Conservation (phyloP, 2,797 vertebrate genomes). For the Esox masquinongy region DNA sequence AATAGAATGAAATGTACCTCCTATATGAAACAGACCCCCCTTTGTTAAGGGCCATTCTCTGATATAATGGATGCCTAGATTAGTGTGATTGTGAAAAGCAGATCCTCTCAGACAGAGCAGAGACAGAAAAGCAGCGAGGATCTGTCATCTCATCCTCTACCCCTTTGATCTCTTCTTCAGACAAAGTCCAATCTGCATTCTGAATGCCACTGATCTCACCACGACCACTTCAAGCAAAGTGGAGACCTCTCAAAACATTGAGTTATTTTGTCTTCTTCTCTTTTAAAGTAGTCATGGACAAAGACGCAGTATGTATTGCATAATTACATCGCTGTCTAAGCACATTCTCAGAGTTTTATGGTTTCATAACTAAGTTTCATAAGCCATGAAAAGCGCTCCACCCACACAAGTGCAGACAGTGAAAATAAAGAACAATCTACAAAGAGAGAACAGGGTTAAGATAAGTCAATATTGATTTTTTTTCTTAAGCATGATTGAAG, state of each 20-base stretch:
- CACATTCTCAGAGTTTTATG: conserved; percentile 7
- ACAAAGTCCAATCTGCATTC: conserved; percentile 25
- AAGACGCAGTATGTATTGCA: neutral
- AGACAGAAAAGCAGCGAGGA: conserved; percentile 20
- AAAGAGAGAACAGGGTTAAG: conserved; percentile 32
- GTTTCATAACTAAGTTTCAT: conserved; percentile 25
- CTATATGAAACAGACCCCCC: neutral
- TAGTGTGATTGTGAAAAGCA: conserved; percentile 30
- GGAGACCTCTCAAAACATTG: neutral
- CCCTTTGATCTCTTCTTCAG: conserved; percentile 45
- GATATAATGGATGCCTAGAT: conserved; percentile 33
- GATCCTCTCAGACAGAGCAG: conserved; percentile 32
- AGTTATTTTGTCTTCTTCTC: no score
- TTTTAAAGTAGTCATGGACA: neutral
- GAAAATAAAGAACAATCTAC: conserved; percentile 8
- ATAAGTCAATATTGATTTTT: conserved; percentile 23
- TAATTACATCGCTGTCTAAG: conserved; percentile 25
- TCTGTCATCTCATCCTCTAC: conserved; percentile 27
- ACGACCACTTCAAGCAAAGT: conserved; percentile 4
- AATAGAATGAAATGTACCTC: neutral
- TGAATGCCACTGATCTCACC: conserved; percentile 27
- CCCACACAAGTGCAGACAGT: conserved; percentile 23
- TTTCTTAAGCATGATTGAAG: conserved; percentile 19
- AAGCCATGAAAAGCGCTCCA: conserved; percentile 14
- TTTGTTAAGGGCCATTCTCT: conserved; percentile 3